Evolutionary conservation across 2,113 vertebrate species (phyloP).

Genomic region (Melanocharis versteri): DNA sequence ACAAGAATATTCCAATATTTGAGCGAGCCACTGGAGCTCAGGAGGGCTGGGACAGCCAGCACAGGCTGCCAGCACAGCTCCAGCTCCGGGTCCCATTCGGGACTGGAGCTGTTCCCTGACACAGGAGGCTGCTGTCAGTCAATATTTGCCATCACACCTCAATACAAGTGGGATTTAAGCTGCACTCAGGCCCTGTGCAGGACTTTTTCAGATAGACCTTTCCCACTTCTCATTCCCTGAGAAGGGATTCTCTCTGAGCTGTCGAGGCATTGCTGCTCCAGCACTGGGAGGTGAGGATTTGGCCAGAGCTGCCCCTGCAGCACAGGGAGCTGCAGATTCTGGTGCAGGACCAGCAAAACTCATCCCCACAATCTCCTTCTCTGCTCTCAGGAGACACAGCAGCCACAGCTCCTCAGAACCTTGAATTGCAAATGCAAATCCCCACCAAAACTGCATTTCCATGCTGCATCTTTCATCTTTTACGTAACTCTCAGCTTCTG

Average conservation of each 20-base stretch:
- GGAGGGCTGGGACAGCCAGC: background rate
- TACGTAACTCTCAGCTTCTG: background rate
- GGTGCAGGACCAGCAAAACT: background rate
- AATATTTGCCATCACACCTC: background rate
- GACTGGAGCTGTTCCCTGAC: background rate
- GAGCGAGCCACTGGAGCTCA: fast-evolving
- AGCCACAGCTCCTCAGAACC: background rate
- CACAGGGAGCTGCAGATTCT: background rate
- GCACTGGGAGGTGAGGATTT: background rate
- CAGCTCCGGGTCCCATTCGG: fast-evolving
- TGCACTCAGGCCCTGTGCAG: background rate
- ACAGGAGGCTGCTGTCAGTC: background rate
- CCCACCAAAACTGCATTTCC: background rate
- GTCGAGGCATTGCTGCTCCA: background rate
- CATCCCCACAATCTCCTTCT: background rate
- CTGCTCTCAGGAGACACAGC: background rate
- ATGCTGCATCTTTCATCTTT: conserved; percentile 6
- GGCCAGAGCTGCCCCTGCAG: background rate
- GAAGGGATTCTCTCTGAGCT: background rate
- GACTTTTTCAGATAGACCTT: background rate
- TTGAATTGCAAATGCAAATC: background rate
- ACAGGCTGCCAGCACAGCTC: fast-evolving
- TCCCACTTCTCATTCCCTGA: background rate
- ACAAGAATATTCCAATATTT: fast-evolving
- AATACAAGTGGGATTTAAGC: background rate